Base-by-base conservation (phyloP, 1,140 invertebrate species). In the Kradibia gibbosae region DNA sequence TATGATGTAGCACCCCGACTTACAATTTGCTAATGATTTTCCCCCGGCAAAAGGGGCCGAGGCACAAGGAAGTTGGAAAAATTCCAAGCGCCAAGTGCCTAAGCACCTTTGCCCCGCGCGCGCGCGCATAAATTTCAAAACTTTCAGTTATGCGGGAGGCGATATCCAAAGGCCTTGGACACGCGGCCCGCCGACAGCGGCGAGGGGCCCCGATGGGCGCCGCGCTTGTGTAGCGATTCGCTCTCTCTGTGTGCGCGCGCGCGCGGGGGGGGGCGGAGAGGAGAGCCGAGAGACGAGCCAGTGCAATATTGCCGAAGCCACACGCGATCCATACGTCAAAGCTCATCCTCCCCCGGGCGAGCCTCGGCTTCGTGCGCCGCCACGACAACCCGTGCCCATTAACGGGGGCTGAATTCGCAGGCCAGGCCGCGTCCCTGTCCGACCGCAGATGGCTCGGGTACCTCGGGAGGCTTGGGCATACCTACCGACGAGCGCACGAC, bases 401-500 rank as follows among this genome's bases (percentile, higher is more conserved):
- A 13, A 45, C 13, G 42, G 7, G 13, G 15, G 50, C 50, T 20
- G 10, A 53, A 3, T 3, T 53, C 50, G 50, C 20, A 20, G 3
- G 13, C 50, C 10, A 5, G 5, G 3, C 10, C 5, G 15, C 36
- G 62, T n/a, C 62, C 3, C 3, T 67, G 62, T 67, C 34, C 62
- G 22, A 67, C 62, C 62, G 62, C 62, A 67, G 34, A 39, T 31
- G 34, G 13, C 34, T 15, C 60, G 31, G 34, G 60, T 65, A 17
- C 11, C 13, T 8, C 31, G 31, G 15, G 3, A 65, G 5, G 31
- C 25, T 65, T 57, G 34, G 25, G 48, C 2, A 55, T 17, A 39
- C n/a, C 3, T 13, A 74, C 67, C 50, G 90, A 86, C 45, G 90
- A 90, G 83, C 90, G 86, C 34, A 91, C 89, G 83, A 91, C 90